Evolutionary conservation across 1,140 invertebrate species (phyloP), one percentile per base, ranked within the genome.

Genomic region (Drosophila ohnishii): DNA sequence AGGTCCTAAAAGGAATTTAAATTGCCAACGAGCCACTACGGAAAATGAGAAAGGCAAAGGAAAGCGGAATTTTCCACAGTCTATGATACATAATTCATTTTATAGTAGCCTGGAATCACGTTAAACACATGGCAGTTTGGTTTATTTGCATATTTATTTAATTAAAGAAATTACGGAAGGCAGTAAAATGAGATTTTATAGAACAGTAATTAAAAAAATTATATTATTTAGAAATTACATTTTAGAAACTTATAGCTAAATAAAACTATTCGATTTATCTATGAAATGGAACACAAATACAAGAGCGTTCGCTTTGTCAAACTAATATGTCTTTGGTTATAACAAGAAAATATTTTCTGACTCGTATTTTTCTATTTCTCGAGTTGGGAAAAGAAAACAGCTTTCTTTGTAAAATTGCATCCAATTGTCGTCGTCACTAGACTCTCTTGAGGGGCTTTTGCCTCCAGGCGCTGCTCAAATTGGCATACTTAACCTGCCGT

Each of bases 401-500:
- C 14, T 28, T 35, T 32, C 63, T 22, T 48, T 7, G 13, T 11
- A 16, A 50, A 35, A 47, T 39, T 57, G 67, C 64, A 39, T 40
- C 64, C 67, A 57, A 56, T 70, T 67, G 60, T 67, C 45, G 44
- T 40, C n/a, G 39, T 8, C 60, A 44, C 44, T 34, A 60, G 50
- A 57, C 47, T 40, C 47, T 40, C 19, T 39, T 40, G 40, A 53
- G 57, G 19, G 40, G 39, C 48, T 37, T 39, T 48, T 28, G 42
- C 35, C 65, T 71, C 65, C 42, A 19, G 51, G 69, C 44, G 22
- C 22, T 71, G 35, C 35, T 42, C 40, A 64, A 64, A 75, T 67
- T 75, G 73, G 44, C 59, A 65, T 48, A 75, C 70, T 75, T 75
- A 75, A 57, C 60, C 60, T 66, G 72, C 37, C 72, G 37, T 65